Conservation (phyloP, 2,113 vertebrate species). For the Cariama cristata region DNA sequence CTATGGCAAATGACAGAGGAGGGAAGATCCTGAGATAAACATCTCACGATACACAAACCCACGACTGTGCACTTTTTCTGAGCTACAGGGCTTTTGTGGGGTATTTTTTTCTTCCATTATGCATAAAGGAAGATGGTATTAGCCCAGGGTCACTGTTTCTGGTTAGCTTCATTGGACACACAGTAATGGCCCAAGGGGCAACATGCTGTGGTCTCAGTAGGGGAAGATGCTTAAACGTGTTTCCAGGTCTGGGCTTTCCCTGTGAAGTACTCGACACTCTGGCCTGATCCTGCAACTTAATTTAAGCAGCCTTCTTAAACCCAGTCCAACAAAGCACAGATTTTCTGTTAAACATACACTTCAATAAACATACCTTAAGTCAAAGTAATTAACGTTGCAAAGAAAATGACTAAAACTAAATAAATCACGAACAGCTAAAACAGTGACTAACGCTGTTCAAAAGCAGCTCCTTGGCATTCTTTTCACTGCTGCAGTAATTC, state of each 20-base stretch:
- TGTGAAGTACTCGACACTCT: not conserved
- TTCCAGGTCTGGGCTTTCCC: not conserved
- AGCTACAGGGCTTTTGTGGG: not conserved
- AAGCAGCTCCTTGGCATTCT: not conserved
- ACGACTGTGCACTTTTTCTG: not conserved
- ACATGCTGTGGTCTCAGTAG: not conserved
- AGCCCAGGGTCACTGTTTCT: not conserved
- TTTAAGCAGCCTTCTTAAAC: not conserved
- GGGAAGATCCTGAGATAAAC: not conserved
- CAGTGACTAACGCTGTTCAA: not conserved
- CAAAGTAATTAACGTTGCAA: not conserved
- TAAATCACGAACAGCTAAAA: not conserved
- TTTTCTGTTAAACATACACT: not conserved
- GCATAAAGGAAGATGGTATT: not conserved
- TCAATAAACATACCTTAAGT: not conserved
- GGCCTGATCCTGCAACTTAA: not conserved
- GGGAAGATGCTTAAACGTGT: not conserved
- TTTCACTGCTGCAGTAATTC: not conserved
- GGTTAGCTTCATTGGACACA: not conserved
- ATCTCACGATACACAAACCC: rapidly evolving
- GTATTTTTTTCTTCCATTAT: not conserved
- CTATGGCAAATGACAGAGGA: not conserved
- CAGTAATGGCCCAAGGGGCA: not conserved
- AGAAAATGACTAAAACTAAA: not conserved
- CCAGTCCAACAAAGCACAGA: not conserved